These are phyloP conservation scores for Cardinalis cardinalis DNA, from an alignment of 2,113 vertebrate genomes.

Conservation along the genomic window DNA sequence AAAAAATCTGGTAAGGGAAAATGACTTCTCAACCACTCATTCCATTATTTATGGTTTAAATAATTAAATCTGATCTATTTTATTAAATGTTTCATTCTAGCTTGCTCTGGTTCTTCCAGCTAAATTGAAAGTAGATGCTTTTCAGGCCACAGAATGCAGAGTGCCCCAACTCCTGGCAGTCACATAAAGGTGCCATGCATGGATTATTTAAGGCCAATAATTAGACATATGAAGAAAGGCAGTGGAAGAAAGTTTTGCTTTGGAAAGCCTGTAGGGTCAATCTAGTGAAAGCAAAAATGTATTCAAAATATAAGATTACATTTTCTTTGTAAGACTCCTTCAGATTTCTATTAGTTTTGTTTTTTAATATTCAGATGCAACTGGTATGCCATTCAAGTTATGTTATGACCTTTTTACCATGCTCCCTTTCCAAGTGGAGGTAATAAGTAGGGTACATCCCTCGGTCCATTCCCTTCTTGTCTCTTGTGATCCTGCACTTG, in stretches of 20 bases:
- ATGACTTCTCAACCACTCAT: background rate
- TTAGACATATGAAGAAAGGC: background rate
- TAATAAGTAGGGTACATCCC: slow-evolving; percentile 99
- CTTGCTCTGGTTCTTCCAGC: background rate
- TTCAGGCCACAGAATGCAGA: background rate
- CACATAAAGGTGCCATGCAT: background rate
- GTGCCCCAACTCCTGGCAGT: background rate
- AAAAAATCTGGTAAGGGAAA: background rate
- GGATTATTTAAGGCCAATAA: background rate
- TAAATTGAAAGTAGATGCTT: slow-evolving; percentile 21
- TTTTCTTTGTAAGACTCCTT: background rate
- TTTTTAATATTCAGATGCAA: slow-evolving; percentile 18
- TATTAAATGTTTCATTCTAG: slow-evolving; percentile 44
- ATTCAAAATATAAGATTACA: background rate
- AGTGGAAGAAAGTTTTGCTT: background rate
- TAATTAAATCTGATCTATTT: slow-evolving; percentile 40
- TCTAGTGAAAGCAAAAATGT: background rate
- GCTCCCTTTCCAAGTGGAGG: slow-evolving; percentile 95
- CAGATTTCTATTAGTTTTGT: background rate
- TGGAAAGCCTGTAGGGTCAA: background rate
- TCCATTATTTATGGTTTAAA: slow-evolving; percentile 49
- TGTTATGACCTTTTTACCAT: slow-evolving; percentile 93
- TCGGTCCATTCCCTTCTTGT: slow-evolving; percentile 99
- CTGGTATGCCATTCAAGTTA: slow-evolving; percentile 61
- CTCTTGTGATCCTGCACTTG: slow-evolving; percentile 96